Evolutionary conservation across 1,140 invertebrate genomes (phyloP), one percentile per base, ranked within the genome.

Genomic region (Microplitis mediator): DNA sequence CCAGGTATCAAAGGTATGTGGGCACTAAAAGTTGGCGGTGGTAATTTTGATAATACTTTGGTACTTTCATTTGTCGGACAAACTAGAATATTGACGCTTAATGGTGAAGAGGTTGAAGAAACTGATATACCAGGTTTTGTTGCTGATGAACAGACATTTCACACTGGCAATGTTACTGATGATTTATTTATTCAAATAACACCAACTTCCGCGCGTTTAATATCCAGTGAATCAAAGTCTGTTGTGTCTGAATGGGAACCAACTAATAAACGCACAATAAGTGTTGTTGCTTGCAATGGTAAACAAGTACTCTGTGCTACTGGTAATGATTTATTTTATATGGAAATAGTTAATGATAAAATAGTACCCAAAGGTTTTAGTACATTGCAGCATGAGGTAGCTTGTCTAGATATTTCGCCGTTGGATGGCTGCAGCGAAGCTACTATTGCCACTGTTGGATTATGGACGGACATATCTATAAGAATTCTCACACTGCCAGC

Each of bases 381-480:
- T 6, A 92, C 90, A 32, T 90, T 98, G 85, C 93, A 97, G 50
- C 92, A 97, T 83, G 98, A 99, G 88, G 94, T 99, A 34, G 97
- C 98, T 23, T 99, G 98, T 87, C 81, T 99, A 34, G 98, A 99
- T 86, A 92, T 99, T 14, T 96, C 94, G 4, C 95, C 97, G 0
- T 86, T 98, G 3, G 90, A 91, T 73, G 89, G 88, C 32, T 81
- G 84, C 1, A 90, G 80, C 0, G 90, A 90, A 66, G 90, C 94
- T 0, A 91, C 92, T 50, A 88, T 98, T 11, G 93, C 96, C 50
- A 96, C 95, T 16, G 95, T 99, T 50, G 98, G 98, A 0, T 88
- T 99, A 16, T 99, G 98, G 98, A 98, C 96, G 8, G 97, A 99
- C 80, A 98, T 99, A 76, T 98, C 97, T 0, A 95, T 96, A 31